These are phyloP conservation scores for Melanotaenia duboulayi DNA, from an alignment of 2,113 vertebrate species.

Conservation along the genomic window DNA sequence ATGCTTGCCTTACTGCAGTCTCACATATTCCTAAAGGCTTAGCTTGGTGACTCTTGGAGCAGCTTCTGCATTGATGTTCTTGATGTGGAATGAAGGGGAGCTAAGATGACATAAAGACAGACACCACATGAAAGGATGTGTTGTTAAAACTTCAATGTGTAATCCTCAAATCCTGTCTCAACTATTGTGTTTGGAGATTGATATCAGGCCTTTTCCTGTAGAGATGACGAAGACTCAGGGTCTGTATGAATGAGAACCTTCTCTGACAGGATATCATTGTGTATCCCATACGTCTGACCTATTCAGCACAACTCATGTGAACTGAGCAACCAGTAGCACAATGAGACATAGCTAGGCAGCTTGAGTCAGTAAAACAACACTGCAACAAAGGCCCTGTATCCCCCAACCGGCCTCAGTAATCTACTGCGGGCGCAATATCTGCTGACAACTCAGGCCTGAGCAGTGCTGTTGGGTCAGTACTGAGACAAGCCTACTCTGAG, in stretches of 20 bases:
- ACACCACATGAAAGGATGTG: conserved; percentile 16
- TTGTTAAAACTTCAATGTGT: conserved; percentile 20
- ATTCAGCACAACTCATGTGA: conserved; percentile 76
- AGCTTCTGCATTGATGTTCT: background rate
- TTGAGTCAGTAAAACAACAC: conserved; percentile 74
- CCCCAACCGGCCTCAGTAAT: conserved; percentile 70
- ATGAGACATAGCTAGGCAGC: conserved; percentile 60
- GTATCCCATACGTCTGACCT: conserved; percentile 50
- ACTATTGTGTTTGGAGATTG: conserved; percentile 70
- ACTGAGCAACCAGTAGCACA: conserved; percentile 67
- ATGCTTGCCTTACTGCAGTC: conserved; percentile 21
- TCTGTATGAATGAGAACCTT: conserved; percentile 51
- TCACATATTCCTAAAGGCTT: conserved; percentile 10
- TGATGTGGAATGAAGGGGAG: conserved; percentile 4
- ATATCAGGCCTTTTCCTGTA: conserved; percentile 75
- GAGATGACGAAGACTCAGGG: conserved; percentile 52
- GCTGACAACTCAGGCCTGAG: conserved; percentile 68
- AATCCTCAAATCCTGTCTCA: conserved; percentile 57
- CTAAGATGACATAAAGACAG: conserved; percentile 9
- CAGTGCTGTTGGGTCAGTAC: conserved; percentile 43
- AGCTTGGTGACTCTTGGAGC: background rate
- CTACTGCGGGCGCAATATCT: conserved; percentile 78
- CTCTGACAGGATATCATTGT: conserved; percentile 73
- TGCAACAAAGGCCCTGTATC: conserved; percentile 76
- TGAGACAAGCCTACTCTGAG: conserved; percentile 43